Evolutionary conservation across 2,113 vertebrate genomes (phyloP).

Genomic region (Mesitornis unicolor): DNA sequence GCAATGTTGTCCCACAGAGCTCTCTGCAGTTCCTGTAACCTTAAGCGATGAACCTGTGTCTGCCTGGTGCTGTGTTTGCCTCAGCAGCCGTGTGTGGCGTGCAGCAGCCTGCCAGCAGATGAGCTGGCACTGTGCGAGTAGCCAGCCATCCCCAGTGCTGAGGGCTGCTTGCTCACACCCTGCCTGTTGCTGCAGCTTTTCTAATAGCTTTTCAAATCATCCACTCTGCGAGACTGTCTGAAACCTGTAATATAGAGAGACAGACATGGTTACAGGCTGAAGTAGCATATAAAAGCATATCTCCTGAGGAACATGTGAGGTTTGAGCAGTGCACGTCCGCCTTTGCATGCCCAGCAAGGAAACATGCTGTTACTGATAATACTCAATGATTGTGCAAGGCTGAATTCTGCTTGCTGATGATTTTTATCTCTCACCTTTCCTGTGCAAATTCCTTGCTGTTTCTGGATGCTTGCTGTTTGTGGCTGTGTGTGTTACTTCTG

Average conservation of each 20-base stretch:
- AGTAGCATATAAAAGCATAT: background rate
- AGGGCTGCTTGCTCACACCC: background rate
- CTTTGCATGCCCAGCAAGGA: background rate
- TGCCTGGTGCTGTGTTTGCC: background rate
- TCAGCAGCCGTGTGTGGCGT: fast-evolving
- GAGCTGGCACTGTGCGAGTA: background rate
- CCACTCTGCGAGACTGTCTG: background rate
- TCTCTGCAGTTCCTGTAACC: background rate
- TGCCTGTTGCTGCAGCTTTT: background rate
- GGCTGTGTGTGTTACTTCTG: background rate
- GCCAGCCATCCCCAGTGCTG: fast-evolving
- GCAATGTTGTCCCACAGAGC: fast-evolving
- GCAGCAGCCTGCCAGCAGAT: background rate
- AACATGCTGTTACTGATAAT: background rate
- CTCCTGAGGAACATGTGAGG: background rate
- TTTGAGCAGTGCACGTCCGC: background rate
- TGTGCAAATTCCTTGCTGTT: slow-evolving; percentile 2
- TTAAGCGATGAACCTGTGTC: background rate
- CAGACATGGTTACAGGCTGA: background rate
- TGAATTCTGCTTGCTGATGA: background rate
- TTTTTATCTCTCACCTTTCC: slow-evolving; percentile 44
- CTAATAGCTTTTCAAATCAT: background rate
- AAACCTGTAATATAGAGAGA: background rate
- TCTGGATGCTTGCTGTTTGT: background rate
- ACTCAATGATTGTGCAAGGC: background rate